Conservation (phyloP, 2,797 vertebrate species). For the Sitta carolinensis region DNA sequence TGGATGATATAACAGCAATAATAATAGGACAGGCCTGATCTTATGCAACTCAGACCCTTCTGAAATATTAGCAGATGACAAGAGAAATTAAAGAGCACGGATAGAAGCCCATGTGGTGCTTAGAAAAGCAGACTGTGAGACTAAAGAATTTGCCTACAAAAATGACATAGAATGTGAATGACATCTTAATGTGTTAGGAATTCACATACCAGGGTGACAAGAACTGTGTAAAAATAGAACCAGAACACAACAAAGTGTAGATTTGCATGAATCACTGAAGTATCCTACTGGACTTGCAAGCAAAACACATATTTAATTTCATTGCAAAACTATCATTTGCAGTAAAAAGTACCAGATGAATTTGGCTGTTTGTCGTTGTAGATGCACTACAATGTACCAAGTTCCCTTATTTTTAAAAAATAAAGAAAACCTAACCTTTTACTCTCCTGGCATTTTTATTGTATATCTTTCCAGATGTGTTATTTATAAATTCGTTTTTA, state of each 20-base stretch:
- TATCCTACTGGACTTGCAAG: background rate
- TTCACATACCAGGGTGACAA: background rate
- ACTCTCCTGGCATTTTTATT: background rate
- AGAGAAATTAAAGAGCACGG: background rate
- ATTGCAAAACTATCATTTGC: background rate
- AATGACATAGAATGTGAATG: background rate
- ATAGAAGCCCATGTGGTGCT: background rate
- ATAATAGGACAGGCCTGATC: background rate
- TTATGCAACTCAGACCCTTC: background rate
- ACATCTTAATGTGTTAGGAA: background rate
- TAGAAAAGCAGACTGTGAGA: background rate
- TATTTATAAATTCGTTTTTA: background rate
- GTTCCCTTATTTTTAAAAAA: background rate
- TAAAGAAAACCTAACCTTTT: background rate
- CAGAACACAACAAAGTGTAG: background rate
- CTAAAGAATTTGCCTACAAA: background rate
- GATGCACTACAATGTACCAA: accelerated
- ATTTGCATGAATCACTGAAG: background rate
- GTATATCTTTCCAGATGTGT: background rate
- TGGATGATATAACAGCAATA: background rate
- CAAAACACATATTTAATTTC: background rate
- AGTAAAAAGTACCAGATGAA: background rate
- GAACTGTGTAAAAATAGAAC: background rate
- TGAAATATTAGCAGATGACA: background rate
- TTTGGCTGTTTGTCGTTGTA: background rate